These are phyloP conservation scores for Tetramorium parvispinum DNA, from an alignment of 1,140 invertebrate genomes.

Conservation along the genomic window DNA sequence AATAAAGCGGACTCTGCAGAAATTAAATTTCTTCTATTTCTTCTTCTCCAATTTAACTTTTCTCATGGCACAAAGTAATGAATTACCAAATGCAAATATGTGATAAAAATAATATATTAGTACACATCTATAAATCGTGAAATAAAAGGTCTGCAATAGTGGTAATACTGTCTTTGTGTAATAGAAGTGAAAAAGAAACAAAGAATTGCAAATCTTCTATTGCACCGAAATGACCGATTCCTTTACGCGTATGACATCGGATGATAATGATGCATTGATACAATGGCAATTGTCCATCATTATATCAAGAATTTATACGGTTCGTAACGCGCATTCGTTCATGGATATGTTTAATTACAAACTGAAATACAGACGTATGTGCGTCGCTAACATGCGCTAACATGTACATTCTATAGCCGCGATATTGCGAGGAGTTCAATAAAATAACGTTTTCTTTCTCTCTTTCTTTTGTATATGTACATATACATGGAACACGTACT, in stretches of 20 bases:
- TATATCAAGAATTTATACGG: constrained; percentile 3
- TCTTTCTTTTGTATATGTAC: constrained; percentile 42
- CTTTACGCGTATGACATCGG: background rate
- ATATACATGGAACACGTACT: constrained; percentile 59
- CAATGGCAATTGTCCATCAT: background rate
- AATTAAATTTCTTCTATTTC: background rate
- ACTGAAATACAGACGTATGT: constrained; percentile 22
- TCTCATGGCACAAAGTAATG: too few relatives aligned
- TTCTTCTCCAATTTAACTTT: background rate
- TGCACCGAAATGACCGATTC: background rate
- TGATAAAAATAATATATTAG: background rate
- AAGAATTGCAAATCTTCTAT: background rate
- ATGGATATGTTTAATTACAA: constrained; percentile 57
- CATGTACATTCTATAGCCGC: constrained; percentile 44
- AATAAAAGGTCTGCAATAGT: background rate
- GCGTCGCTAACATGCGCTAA: constrained; percentile 24
- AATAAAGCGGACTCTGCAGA: background rate
- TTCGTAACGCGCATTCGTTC: background rate
- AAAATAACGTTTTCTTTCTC: constrained; percentile 20
- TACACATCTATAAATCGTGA: background rate
- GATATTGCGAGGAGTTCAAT: constrained; percentile 57
- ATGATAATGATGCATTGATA: constrained; percentile 17
- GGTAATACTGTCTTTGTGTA: background rate
- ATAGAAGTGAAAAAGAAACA: background rate
- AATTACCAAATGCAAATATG: background rate